Percentiles rank a stretch among this genome's conserved stretches.
Evolutionary conservation across 2,888 invertebrate genomes (phyloP).

Genomic region (Agrotis ipsilon): DNA sequence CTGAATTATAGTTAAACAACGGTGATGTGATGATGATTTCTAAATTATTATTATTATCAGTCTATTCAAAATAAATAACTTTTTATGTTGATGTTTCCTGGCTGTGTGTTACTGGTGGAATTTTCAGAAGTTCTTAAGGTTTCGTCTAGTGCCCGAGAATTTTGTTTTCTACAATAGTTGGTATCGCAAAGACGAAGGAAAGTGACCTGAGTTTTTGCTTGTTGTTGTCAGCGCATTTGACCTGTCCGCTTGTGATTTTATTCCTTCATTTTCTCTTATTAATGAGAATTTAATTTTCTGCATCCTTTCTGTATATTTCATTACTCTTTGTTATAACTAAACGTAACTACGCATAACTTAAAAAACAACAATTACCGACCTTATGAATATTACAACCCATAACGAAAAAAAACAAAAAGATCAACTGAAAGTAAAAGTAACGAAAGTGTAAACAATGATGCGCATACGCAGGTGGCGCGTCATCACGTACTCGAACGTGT

Average conservation of each 20-base stretch:
- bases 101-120: too few species aligned
- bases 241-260: neutral
- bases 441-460: constrained; percentile 41
- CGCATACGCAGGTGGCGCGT: constrained; percentile 47
- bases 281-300: too few species aligned
- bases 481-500: constrained; percentile 31
- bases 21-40: too few species aligned
- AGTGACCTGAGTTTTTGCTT: neutral
- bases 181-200: too few species aligned
- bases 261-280: neutral
- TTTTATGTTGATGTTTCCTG: too few species aligned
- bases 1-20: neutral
- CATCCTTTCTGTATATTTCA: neutral
- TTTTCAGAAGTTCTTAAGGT: too few species aligned
- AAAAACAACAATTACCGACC: too few species aligned
- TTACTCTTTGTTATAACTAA: neutral
- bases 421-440: constrained; percentile 48
- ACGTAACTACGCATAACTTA: too few species aligned
- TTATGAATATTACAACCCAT: neutral
- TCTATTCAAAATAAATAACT: too few species aligned
- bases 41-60: too few species aligned
- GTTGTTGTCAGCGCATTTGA: neutral
- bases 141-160: too few species aligned
- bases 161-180: too few species aligned
- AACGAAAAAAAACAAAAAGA: constrained; percentile 17